Evolutionary conservation across 2,797 vertebrate genomes (phyloP), one percentile per base, ranked within the genome.

Genomic region (Sylvia borin): DNA sequence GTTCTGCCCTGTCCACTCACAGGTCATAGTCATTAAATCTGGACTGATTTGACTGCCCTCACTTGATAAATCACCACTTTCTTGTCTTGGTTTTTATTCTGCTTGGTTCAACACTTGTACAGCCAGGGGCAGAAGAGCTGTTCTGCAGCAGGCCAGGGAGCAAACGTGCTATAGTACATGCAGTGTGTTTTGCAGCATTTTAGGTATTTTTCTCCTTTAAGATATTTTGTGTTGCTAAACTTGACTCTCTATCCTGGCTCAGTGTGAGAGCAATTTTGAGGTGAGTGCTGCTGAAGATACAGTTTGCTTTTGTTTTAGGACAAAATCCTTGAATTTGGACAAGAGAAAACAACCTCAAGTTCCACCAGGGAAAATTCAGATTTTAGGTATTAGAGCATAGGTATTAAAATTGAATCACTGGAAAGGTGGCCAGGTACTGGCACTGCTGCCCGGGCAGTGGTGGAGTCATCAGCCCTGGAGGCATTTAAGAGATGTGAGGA

Each of bases 111-210:
- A 42, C 32, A 50, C 3, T 47, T 78, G n/a, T 36, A 13, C 9
- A 16, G 9, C 10, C 55, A 6, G 3, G 10, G 7, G n/a, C 48
- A 29, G 62, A 55, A 16, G 29, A 67, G 26, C 65, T 72, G 21
- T 18, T 77, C 34, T 90, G 61, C 53, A 85, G 36, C 48, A 51
- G 43, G 58, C 17, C 21, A 54, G 38, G 31, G 27, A 73, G 48
- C 13, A 47, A 66, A 48, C 27, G 14, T 48, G 6, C n/a, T 68
- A 3, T 0, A 61, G 47, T 7, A 29, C 11, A 0, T 27, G 3
- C 24, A 25, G 27, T 15, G 11, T 67, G 6, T 92, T 92, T 55
- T 76, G 42, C 45, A 72, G 29, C 31, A 11, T 64, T 85, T 24
- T n/a, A 36, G 21, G 1, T 10, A 1, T 9, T 51, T 31, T 6